Evolutionary conservation across 2,888 invertebrate species (phyloP).

Genomic region (Uropetala carovei): DNA sequence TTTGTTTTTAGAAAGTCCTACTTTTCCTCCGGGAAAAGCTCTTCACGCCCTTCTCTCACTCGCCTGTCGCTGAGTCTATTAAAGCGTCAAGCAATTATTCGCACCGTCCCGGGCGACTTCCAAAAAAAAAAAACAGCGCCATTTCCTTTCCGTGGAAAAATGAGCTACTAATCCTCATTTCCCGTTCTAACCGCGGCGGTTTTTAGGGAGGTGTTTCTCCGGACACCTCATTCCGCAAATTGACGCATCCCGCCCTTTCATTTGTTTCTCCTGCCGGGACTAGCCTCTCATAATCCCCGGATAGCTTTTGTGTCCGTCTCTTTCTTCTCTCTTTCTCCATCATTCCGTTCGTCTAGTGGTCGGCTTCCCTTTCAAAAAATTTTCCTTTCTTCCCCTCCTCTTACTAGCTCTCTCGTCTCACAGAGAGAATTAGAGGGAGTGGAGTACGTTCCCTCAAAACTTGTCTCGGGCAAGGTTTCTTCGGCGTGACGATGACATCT

Average conservation of each 20-base stretch:
- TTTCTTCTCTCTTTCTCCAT: too few species aligned
- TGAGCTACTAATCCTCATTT: background rate
- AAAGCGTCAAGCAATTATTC: background rate
- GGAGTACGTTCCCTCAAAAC: too few species aligned
- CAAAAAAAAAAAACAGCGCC: background rate
- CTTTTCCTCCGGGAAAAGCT: background rate
- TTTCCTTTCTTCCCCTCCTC: background rate
- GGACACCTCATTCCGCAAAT: slow-evolving; percentile 14
- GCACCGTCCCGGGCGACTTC: background rate
- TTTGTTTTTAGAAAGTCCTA: background rate
- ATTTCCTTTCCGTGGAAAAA: slow-evolving; percentile 11
- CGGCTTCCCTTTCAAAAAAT: background rate
- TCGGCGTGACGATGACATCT: background rate
- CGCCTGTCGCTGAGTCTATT: background rate
- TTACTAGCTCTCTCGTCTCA: background rate
- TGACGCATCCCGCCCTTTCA: slow-evolving; percentile 22
- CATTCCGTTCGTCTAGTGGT: background rate
- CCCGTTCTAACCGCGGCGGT: background rate
- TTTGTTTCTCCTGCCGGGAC: background rate
- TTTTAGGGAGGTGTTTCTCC: background rate
- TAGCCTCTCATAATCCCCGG: background rate
- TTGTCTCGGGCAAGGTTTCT: background rate
- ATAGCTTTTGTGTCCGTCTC: background rate
- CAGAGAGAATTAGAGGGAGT: background rate
- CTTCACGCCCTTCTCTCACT: background rate